Evolutionary conservation across 2,888 invertebrate genomes (phyloP).

Genomic region (Ischnura elegans): DNA sequence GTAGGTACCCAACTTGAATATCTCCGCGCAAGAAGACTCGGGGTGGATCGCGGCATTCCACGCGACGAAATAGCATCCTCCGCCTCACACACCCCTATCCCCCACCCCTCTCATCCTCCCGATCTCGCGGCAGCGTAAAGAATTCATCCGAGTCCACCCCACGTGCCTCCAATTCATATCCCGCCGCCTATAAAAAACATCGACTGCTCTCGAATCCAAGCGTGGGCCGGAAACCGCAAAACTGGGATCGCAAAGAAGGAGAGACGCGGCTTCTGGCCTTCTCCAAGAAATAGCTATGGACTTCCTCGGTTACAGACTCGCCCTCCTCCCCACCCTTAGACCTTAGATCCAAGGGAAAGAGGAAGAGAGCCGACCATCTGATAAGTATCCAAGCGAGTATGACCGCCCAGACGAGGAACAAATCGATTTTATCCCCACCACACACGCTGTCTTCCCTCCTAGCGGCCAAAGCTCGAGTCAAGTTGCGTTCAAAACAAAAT

Average conservation of each 20-base stretch:
- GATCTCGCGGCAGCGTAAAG: not conserved
- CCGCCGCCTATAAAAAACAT: not conserved
- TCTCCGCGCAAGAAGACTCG: not conserved
- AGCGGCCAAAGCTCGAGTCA: no score
- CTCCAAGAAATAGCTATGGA: not conserved
- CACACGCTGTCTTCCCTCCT: not conserved
- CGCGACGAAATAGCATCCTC: not conserved
- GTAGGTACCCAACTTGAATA: not conserved
- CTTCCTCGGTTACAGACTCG: not conserved
- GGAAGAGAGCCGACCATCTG: constrained; percentile 12
- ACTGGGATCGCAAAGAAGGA: not conserved
- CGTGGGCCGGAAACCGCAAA: not conserved
- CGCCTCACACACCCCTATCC: no score
- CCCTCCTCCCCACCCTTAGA: not conserved
- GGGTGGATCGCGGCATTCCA: not conserved
- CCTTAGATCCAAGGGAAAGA: not conserved
- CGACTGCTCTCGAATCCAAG: not conserved
- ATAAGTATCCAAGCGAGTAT: constrained; percentile 45
- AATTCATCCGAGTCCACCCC: constrained; percentile 12
- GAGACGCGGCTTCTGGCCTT: not conserved
- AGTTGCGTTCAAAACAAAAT: no score
- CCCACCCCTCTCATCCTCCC: not conserved
- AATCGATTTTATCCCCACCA: constrained; percentile 41
- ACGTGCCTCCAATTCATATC: not conserved
- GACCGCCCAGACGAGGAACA: constrained; percentile 36